These are phyloP conservation scores for Chaetura pelagica DNA, from an alignment of 2,113 vertebrate species.

Conservation along the genomic window DNA sequence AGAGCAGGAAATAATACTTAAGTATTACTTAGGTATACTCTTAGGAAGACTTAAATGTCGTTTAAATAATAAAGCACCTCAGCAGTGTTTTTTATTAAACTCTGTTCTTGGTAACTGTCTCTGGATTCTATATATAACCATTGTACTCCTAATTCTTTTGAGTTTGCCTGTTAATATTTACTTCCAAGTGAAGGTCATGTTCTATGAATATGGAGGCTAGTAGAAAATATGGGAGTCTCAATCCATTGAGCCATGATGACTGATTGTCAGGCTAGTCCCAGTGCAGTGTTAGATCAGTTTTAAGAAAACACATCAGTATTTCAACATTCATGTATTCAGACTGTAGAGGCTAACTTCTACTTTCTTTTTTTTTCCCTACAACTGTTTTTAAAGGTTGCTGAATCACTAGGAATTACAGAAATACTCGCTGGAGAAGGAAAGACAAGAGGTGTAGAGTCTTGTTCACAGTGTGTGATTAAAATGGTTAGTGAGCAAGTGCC, in stretches of 20 bases:
- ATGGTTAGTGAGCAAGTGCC: neutral
- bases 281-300: neutral
- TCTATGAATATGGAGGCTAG: neutral
- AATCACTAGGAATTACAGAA: constrained; percentile 77
- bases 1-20: too few species aligned
- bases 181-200: neutral
- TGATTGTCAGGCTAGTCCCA: neutral
- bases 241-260: neutral
- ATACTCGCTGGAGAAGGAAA: constrained; percentile 38
- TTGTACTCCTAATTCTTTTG: neutral
- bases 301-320: neutral
- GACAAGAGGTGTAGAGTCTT: neutral
- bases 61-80: neutral
- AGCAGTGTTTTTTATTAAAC: neutral
- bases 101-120: neutral
- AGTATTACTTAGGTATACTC: too few species aligned
- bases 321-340: neutral
- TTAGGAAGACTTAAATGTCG: neutral
- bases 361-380: neutral
- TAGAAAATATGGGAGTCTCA: neutral
- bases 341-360: neutral
- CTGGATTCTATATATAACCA: neutral
- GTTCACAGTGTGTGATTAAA: neutral
- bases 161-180: neutral
- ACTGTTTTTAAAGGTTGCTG: constrained; percentile 74